Conservation (phyloP, 2,113 vertebrate genomes). For the Myodes glareolus region DNA sequence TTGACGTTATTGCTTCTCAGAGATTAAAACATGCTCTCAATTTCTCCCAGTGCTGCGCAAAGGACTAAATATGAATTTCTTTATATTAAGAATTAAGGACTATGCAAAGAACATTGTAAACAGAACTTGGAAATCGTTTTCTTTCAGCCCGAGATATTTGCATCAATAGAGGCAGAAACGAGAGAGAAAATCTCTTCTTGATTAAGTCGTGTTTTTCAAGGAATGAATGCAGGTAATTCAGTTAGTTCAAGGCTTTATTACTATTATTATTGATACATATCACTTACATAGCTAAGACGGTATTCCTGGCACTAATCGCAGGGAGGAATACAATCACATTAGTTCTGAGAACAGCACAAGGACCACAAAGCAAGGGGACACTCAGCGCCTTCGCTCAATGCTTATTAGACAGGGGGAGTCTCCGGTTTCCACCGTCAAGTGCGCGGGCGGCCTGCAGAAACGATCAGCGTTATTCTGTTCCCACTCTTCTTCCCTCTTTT, state of each 20-base stretch:
- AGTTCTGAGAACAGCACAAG: not conserved
- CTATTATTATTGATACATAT: not conserved
- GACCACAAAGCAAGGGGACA: not conserved
- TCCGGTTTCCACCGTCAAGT: not conserved
- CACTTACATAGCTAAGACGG: not conserved
- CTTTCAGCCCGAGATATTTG: not conserved
- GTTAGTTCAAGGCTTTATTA: not conserved
- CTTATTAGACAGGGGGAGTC: not conserved
- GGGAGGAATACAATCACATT: not conserved
- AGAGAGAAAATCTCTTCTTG: not conserved
- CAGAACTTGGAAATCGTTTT: not conserved
- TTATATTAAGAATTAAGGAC: not conserved
- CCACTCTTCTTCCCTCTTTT: not conserved
- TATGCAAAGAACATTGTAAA: not conserved
- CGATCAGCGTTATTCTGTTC: not conserved
- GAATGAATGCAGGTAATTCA: not conserved
- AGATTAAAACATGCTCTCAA: not conserved
- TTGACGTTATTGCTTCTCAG: not conserved
- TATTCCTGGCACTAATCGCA: not conserved
- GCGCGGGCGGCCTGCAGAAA: not conserved
- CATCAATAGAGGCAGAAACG: not conserved
- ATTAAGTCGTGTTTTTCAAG: not conserved
- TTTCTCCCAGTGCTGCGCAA: not conserved
- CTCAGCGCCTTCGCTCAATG: not conserved
- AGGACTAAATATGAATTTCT: not conserved